Base-by-base conservation (phyloP, 1,140 invertebrate species). In the Rhagoletis zephyria region DNA sequence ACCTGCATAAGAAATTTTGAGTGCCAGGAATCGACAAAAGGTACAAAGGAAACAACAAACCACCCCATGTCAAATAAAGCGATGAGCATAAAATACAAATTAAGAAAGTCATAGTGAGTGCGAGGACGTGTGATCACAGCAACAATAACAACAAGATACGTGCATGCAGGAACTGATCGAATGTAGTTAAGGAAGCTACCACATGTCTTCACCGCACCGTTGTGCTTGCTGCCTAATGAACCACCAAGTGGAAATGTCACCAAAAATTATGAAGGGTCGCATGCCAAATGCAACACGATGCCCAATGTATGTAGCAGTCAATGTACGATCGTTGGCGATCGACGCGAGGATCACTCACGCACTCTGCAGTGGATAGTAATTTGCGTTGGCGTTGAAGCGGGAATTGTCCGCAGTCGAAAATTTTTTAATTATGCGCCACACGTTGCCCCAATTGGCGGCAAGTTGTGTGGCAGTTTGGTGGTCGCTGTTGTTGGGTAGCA, bases 231-330 rank as follows among this genome's bases (percentile, higher is more conserved):
- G 74, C 56, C 74, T 81, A 81, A 81, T 81, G 74, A 81, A 81
- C 74, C 74, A 81, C 87, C 87, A 90, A 90, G 30, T 30, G 1
- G 89, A 91, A 91, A 91, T 90, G 90, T 91, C 90, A 91, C 90
- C 90, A 61, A 91, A 91, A 91, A 91, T 91, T 90, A 91, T 90
- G 91, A 91, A 91, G 90, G 90, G 91, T 90, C 87, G 63, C 70
- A 88, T 87, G 87, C 87, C 88, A 88, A 56, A 14, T 19, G n/a
- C 30, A 67, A n/a, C 0, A 10, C 30, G 4, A 59, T 30, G 6
- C 10, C 19, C 40, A 51, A 4, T 14, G 19, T 10, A 7, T 42
- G 45, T 10, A 9, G 9, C 74, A 40, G 10, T 67, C 64, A 10
- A 5, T 19, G 74, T 14, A 30, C 30, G 30, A 30, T 3, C 51